A percentile compares a stretch with the other conserved stretches of the same genome.
These are phyloP conservation scores for Heteractis magnifica DNA, from an alignment of 92 coral and sea anemone genomes.

Conservation along the genomic window DNA sequence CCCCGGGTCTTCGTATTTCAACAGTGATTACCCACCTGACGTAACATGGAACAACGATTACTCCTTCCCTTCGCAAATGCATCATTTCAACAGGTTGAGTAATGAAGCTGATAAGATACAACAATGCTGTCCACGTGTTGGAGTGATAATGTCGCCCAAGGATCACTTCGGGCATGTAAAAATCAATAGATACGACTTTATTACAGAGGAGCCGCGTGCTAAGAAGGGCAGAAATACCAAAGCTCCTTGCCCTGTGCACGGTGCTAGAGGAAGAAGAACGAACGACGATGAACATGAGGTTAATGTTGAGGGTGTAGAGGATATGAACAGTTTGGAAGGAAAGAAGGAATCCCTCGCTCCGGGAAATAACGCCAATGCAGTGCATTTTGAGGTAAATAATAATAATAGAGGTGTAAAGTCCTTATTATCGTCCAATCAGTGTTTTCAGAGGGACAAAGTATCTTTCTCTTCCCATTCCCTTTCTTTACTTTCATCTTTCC, in stretches of 20 bases:
- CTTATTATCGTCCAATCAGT: not conserved
- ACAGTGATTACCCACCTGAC: not conserved
- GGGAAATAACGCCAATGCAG: not conserved
- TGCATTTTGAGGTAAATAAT: not conserved
- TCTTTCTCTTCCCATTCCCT: not conserved
- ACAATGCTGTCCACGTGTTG: not conserved
- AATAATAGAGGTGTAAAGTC: not conserved
- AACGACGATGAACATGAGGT: not conserved
- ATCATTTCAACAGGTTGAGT: not conserved
- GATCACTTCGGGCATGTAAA: slow-evolving; percentile 13
- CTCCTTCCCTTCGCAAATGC: not conserved
- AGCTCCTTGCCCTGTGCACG: not conserved
- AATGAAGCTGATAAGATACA: not conserved
- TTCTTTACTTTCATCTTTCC: not conserved
- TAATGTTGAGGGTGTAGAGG: not conserved
- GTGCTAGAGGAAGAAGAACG: not conserved
- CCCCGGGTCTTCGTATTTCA: not conserved
- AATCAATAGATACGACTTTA: slow-evolving; percentile 23
- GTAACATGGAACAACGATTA: not conserved
- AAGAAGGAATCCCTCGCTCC: not conserved
- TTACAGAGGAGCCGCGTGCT: slow-evolving; percentile 21
- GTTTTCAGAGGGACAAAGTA: no score
- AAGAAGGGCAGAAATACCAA: not conserved
- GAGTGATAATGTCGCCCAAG: not conserved
- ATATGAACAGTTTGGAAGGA: not conserved